Evolutionary conservation across 53 echinoderm and acorn worm species (phyloP).

Genomic region (Echinometra lucunter): DNA sequence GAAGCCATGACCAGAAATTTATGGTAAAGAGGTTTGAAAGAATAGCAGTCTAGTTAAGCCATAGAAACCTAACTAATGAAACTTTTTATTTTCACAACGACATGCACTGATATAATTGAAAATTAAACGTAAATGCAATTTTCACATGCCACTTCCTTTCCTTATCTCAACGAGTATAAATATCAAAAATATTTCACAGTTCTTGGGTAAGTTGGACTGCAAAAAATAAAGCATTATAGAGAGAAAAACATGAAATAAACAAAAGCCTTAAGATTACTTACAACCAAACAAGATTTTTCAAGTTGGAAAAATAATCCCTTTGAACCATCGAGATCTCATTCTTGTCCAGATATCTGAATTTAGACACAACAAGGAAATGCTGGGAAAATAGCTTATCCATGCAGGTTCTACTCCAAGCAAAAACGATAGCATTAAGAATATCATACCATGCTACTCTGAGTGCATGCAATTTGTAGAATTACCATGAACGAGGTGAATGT

Average conservation of each 20-base stretch:
- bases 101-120: too few species aligned
- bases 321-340: not conserved
- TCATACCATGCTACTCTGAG: not conserved
- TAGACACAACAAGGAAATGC: not conserved
- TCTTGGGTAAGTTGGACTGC: not conserved
- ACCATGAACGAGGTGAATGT: not conserved
- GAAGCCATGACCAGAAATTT: not conserved
- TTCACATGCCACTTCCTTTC: too few species aligned
- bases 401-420: not conserved
- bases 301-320: not conserved
- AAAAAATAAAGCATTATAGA: not conserved
- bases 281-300: conserved; percentile 29
- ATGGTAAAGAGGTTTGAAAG: not conserved
- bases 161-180: not conserved
- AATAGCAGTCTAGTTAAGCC: too few species aligned
- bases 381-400: not conserved
- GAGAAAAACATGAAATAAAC: not conserved
- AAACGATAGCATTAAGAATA: too few species aligned
- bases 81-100: too few species aligned
- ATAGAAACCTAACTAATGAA: too few species aligned
- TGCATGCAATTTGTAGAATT: not conserved
- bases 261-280: not conserved
- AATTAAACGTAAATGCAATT: too few species aligned
- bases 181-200: not conserved
- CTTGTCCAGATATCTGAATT: conserved; percentile 1